These are phyloP conservation scores for Cyphotilapia sp. DNA, from an alignment of 2,113 vertebrate species.

Conservation along the genomic window DNA sequence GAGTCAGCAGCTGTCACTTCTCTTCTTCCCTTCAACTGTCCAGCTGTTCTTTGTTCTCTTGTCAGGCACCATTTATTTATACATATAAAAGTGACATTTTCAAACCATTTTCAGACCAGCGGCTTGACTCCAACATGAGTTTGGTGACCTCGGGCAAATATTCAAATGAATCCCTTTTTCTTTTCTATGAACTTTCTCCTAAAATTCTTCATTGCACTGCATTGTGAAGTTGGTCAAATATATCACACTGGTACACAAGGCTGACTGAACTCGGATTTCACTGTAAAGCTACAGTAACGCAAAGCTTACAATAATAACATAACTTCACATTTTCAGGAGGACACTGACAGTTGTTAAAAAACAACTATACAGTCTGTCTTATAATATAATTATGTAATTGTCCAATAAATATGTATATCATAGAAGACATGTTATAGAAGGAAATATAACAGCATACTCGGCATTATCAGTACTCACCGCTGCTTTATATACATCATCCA, in stretches of 20 bases:
- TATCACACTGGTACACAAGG: background rate
- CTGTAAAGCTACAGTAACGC: background rate
- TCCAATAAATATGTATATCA: background rate
- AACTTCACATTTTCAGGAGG: background rate
- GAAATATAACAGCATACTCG: background rate
- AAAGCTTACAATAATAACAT: background rate
- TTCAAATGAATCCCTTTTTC: background rate
- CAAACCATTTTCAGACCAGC: background rate
- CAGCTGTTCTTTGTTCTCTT: slow-evolving; percentile 40
- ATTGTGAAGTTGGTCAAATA: background rate
- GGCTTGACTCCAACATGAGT: background rate
- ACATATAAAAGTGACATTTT: background rate
- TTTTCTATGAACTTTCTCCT: background rate
- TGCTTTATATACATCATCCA: slow-evolving; percentile 81
- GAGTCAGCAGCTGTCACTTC: slow-evolving; percentile 51
- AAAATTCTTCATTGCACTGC: background rate
- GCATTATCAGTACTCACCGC: slow-evolving; percentile 63
- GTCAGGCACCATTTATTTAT: background rate
- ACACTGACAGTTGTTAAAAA: background rate
- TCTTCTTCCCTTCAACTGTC: slow-evolving; percentile 2
- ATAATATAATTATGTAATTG: background rate
- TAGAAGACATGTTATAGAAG: background rate
- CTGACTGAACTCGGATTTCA: background rate
- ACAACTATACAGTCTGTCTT: background rate
- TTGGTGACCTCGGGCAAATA: background rate